Conservation (phyloP, 2,888 invertebrate genomes). For the Patella caerulea region DNA sequence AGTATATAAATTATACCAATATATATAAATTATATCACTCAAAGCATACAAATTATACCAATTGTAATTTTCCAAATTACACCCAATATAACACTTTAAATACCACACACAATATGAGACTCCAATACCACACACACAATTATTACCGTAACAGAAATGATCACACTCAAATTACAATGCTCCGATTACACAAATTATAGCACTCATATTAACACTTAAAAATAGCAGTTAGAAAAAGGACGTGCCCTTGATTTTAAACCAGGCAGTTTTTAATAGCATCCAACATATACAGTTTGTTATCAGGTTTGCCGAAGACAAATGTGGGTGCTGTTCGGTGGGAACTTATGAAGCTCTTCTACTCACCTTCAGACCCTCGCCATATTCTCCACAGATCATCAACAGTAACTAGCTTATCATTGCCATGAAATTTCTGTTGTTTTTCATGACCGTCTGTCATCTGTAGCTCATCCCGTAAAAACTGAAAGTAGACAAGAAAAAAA, state of each 20-base stretch:
- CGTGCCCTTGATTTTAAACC: neutral
- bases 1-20: no score
- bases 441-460: constrained; percentile 95
- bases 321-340: neutral
- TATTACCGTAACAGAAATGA: no score
- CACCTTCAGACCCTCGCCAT: constrained; percentile 92
- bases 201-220: neutral
- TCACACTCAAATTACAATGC: no score
- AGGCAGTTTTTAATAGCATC: neutral
- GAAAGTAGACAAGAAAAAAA: constrained; percentile 54
- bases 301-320: neutral
- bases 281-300: neutral
- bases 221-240: neutral
- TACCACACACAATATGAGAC: no score
- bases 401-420: constrained; percentile 96
- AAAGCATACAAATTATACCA: no score
- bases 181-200: no score
- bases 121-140: no score
- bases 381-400: constrained; percentile 97
- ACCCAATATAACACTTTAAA: no score
- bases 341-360: neutral
- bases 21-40: no score
- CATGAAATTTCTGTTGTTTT: constrained; percentile 94
- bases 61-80: no score
- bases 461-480: constrained; percentile 96